Conservation (phyloP, 1,140 invertebrate species). For the Zaprionus capensis region DNA sequence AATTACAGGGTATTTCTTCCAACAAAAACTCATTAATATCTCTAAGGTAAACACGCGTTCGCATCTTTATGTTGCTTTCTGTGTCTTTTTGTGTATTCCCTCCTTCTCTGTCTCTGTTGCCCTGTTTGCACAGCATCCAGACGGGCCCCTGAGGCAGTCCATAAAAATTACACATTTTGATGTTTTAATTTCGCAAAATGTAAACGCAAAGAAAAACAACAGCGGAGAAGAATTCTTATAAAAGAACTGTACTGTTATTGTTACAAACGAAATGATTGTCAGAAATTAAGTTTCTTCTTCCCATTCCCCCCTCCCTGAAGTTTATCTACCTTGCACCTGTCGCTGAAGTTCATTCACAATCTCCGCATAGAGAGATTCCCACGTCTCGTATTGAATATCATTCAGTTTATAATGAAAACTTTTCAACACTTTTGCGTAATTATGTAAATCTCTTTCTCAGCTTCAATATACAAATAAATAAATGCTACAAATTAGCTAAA, state of each 20-base stretch:
- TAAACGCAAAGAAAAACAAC: slow-evolving; percentile 42
- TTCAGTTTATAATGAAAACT: slow-evolving; percentile 57
- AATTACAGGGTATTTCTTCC: not conserved
- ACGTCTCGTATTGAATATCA: slow-evolving; percentile 64
- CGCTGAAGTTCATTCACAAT: slow-evolving; percentile 42
- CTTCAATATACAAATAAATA: slow-evolving; percentile 44
- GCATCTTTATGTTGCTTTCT: not conserved
- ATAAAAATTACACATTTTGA: slow-evolving; percentile 64
- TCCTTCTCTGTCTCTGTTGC: not conserved
- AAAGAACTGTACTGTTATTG: slow-evolving; percentile 18
- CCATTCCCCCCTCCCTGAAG: not conserved
- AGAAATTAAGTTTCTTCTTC: slow-evolving; percentile 16
- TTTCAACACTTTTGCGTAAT: slow-evolving; percentile 67
- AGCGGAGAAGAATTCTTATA: not conserved
- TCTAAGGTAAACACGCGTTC: not conserved
- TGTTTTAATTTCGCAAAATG: slow-evolving; percentile 54
- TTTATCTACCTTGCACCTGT: slow-evolving; percentile 33
- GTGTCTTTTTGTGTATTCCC: slow-evolving; percentile 9
- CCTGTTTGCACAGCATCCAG: slow-evolving; percentile 21
- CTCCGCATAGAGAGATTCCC: slow-evolving; percentile 21
- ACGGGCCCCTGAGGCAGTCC: slow-evolving; percentile 22
- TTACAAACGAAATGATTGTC: slow-evolving; percentile 3
- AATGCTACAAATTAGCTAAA: slow-evolving; percentile 71
- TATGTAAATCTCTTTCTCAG: slow-evolving; percentile 60
- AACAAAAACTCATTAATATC: slow-evolving; percentile 6